Percentiles rank a stretch among this genome's conserved stretches.
Conservation (phyloP, 2,888 invertebrate genomes). For the Melanostoma scalare region DNA sequence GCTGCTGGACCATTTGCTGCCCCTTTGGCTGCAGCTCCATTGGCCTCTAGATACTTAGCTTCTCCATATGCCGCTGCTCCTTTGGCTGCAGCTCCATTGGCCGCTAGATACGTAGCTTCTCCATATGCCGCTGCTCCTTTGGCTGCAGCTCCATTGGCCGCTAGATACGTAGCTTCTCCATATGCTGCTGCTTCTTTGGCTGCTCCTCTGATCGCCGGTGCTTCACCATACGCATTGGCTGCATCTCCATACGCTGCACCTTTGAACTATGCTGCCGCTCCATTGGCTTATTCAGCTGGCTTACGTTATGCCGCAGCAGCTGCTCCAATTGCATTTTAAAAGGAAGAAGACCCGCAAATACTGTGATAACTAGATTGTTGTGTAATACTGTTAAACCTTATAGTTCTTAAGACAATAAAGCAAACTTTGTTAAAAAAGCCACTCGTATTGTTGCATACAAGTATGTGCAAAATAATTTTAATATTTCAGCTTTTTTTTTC, state of each 20-base stretch:
- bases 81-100: slow-evolving; percentile 85
- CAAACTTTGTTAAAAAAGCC: not conserved
- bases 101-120: slow-evolving; percentile 82
- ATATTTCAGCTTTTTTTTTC: no score
- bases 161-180: slow-evolving; percentile 41
- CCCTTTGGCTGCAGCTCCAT: slow-evolving; percentile 74
- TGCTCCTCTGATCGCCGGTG: slow-evolving; percentile 43
- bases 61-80: slow-evolving; percentile 80
- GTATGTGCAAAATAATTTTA: no score
- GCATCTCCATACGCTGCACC: slow-evolving; percentile 42
- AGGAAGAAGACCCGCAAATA: not conserved
- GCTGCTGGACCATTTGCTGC: slow-evolving; percentile 80
- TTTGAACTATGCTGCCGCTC: slow-evolving; percentile 43
- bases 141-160: slow-evolving; percentile 43
- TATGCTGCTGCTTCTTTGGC: slow-evolving; percentile 28
- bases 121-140: slow-evolving; percentile 76
- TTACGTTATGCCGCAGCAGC: slow-evolving; percentile 59
- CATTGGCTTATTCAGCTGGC: slow-evolving; percentile 59
- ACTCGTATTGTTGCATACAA: no score
- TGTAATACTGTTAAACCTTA: slow-evolving; percentile 11
- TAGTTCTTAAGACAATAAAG: slow-evolving; percentile 15
- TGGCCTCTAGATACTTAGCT: slow-evolving; percentile 32
- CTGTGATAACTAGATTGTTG: slow-evolving; percentile 51
- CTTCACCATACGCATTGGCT: slow-evolving; percentile 47
- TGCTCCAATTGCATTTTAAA: slow-evolving; percentile 48